These are phyloP conservation scores for Schizothorax lantsangensis DNA, from an alignment of 2,797 vertebrate species.

Conservation along the genomic window DNA sequence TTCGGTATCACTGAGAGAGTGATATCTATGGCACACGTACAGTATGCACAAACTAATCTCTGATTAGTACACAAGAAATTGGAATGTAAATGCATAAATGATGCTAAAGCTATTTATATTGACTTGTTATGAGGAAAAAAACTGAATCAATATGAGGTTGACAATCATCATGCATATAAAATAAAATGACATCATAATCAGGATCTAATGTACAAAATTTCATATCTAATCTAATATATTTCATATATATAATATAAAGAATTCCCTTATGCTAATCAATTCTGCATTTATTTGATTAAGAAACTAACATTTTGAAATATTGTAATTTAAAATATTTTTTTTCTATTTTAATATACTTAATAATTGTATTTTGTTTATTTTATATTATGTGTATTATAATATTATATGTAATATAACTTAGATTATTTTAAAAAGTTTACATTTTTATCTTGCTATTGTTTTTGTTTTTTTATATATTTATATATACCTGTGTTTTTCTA, in stretches of 20 bases:
- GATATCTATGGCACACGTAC: not conserved
- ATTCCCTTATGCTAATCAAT: not conserved
- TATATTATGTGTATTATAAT: not conserved
- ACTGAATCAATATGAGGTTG: not conserved
- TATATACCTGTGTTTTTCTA: not conserved
- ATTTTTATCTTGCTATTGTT: not conserved
- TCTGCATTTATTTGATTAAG: not conserved
- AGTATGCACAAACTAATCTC: not conserved
- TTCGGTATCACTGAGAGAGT: not conserved
- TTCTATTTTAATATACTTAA: not conserved
- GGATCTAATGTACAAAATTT: not conserved
- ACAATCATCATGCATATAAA: not conserved
- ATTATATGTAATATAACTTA: not conserved
- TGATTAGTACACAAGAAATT: not conserved
- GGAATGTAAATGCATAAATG: conserved; percentile 19
- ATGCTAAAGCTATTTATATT: not conserved
- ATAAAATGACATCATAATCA: not conserved
- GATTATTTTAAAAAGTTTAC: not conserved
- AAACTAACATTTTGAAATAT: not conserved
- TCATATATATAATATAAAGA: not conserved
- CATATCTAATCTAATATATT: not conserved
- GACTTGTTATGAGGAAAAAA: not conserved
- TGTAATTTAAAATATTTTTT: not conserved
- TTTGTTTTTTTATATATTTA: not conserved
- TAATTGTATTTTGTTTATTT: not conserved